Base-by-base conservation (phyloP, 1,140 invertebrate species). In the Protaetia brevitarsis region DNA sequence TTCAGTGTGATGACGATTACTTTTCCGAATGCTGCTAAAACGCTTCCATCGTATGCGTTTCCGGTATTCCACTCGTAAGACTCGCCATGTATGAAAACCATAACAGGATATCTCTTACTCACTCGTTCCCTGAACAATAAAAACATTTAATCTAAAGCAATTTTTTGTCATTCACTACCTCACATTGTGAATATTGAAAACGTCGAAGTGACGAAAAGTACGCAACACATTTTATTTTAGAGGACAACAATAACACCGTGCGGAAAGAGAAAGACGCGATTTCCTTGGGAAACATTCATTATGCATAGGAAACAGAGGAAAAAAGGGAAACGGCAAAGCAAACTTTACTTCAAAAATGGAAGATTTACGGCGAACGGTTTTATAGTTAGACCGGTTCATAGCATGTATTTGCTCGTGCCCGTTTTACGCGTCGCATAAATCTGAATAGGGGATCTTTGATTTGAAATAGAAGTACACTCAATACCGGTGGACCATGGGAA, bases 1-100 rank as follows among this genome's bases (percentile, higher is more conserved):
- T 98, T 98, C 27, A 98, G 79, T 11, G 92, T 97, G 31, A 98
- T 89, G 26, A 98, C 93, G 74, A 98, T 90, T 26, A 97, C 87
- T 72, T 94, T 88, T 30, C 94, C 93, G 72, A 93, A 96, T 51
- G 91, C 89, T 45, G 94, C 87, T 60, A 97, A 77, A 10, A 96
- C 87, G 37, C 88, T 89, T 2, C 94, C 95, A 76, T 97, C 94
- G 74, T 95, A 96, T 0, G 92, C 87, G 79, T 96, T 96, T 64
- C 94, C 94, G 10, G 93, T 94, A 76, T 94, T 94, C 88, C 93
- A 95, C 73, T 94, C 91, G 79, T 91, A 95, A 1, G 92, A 95
- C 74, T 96, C 94, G 0, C 94, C 94, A 69, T 96, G 94, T 36
- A 97, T 88, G 78, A 91, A 95, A 7, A 97, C 89, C 72, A 97